These are phyloP conservation scores for Ylistrum balloti DNA, from an alignment of 1,140 invertebrate genomes.

Conservation along the genomic window DNA sequence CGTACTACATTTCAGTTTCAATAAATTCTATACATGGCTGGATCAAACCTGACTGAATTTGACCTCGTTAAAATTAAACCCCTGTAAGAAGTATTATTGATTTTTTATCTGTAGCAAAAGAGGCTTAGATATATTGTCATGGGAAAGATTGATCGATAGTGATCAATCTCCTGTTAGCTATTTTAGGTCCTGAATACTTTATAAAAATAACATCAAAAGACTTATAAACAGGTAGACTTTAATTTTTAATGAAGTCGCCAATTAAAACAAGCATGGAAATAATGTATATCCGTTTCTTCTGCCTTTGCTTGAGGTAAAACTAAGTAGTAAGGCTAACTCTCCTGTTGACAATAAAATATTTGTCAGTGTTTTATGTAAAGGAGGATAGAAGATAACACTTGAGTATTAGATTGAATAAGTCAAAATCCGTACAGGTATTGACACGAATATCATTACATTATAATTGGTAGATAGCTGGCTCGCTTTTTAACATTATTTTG, in stretches of 20 bases:
- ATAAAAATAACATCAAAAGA: constrained; percentile 28
- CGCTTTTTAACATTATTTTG: background rate
- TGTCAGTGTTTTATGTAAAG: background rate
- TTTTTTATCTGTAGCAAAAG: background rate
- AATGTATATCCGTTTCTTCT: background rate
- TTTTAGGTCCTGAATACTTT: background rate
- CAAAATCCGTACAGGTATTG: background rate
- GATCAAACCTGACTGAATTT: background rate
- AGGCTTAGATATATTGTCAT: background rate
- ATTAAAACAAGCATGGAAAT: background rate
- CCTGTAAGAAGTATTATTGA: background rate
- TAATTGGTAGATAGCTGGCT: background rate
- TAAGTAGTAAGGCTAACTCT: background rate
- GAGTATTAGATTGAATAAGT: background rate
- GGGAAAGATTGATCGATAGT: background rate
- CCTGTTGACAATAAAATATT: background rate
- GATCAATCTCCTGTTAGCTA: background rate
- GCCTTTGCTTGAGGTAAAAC: background rate
- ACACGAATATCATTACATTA: background rate
- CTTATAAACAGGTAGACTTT: background rate
- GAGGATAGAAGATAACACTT: too few relatives aligned
- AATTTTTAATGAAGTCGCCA: background rate
- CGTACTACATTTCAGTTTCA: too few relatives aligned
- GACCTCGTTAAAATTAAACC: constrained; percentile 16
- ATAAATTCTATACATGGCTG: background rate